Base-by-base conservation (phyloP, 1,140 invertebrate genomes). In the Pogonognathellus flavescens region DNA sequence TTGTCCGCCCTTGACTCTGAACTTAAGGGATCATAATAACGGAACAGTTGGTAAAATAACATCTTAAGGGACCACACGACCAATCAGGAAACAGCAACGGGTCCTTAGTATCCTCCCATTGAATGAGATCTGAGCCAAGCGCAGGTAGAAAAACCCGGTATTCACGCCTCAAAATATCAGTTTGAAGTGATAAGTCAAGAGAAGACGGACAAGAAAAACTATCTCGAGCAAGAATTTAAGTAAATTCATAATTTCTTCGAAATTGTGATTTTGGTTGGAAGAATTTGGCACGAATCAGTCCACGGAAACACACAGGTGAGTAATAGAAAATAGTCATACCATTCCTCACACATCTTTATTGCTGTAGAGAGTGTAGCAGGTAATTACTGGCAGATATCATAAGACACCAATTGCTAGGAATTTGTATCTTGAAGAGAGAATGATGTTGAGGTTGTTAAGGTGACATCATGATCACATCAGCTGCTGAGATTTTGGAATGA, bases 1-100 rank as follows among this genome's bases (percentile, higher is more conserved):
- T 83, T 76, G 83, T 59, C 82, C 85, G 85, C 53, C 85, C 85
- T 86, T 86, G 85, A 86, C 85, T 86, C 72, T 14, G 49, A 14
- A 20, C 62, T 76, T 76, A 49, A 76, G 70, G 70, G 70, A 76
- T 76, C 70, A 14, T 62, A 18, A 53, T n/a, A 25, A 49, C 83
- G 16, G 53, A 49, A 18, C 22, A 50, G 16, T n/a, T 22, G 22
- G 10, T n/a, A 41, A 49, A 18, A 41, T 6, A 41, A 41, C 31
- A 41, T 41, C 31, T 41, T 41, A 6, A 76, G 70, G 70, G 70
- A 50, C 3, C 25, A 8, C 0, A 14, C 8, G 70, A 76, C 70
- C 53, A 57, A 59, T 83, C 22, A 83, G 16, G 0, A 22, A 49
- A 25, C 0, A 62, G 13, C 20, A 14, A 62, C 53, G 83, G 66